Evolutionary conservation across 1,140 invertebrate species (phyloP).

Genomic region (Rhagoletis zephyria): DNA sequence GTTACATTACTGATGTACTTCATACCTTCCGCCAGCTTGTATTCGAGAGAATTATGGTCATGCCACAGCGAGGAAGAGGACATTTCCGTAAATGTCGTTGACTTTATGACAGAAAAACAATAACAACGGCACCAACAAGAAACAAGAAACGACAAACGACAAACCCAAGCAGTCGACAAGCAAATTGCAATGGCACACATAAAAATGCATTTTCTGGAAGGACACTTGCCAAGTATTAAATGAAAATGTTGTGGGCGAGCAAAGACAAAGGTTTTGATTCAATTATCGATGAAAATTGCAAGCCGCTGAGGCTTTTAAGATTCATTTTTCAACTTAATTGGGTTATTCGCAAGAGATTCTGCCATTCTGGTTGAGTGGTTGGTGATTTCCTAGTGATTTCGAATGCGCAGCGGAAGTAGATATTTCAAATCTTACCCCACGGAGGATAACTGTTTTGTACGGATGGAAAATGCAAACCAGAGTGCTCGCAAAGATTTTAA

Average conservation of each 20-base stretch:
- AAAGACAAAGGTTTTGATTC: slow-evolving; percentile 46
- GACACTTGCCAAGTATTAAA: slow-evolving; percentile 30
- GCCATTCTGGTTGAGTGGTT: slow-evolving; percentile 32
- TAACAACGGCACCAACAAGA: slow-evolving; percentile 2
- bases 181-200: slow-evolving; percentile 35
- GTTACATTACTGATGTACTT: slow-evolving; percentile 4
- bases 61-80: neutral
- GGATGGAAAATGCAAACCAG: neutral
- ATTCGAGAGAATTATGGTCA: slow-evolving; percentile 33
- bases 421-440: neutral
- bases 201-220: slow-evolving; percentile 42
- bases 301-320: slow-evolving; percentile 50
- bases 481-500: no score
- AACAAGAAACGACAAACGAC: neutral
- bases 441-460: neutral
- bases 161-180: neutral
- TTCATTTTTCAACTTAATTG: slow-evolving; percentile 46
- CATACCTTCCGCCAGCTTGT: slow-evolving; percentile 17
- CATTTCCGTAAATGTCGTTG: slow-evolving; percentile 45
- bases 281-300: slow-evolving; percentile 52
- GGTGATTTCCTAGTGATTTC: slow-evolving; percentile 12
- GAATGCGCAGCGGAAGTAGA: slow-evolving; percentile 5
- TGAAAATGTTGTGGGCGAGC: slow-evolving; percentile 24
- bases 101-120: slow-evolving; percentile 28
- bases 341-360: slow-evolving; percentile 49